Conservation (phyloP, 2,888 invertebrate genomes). For the Melinopterus prodromus region DNA sequence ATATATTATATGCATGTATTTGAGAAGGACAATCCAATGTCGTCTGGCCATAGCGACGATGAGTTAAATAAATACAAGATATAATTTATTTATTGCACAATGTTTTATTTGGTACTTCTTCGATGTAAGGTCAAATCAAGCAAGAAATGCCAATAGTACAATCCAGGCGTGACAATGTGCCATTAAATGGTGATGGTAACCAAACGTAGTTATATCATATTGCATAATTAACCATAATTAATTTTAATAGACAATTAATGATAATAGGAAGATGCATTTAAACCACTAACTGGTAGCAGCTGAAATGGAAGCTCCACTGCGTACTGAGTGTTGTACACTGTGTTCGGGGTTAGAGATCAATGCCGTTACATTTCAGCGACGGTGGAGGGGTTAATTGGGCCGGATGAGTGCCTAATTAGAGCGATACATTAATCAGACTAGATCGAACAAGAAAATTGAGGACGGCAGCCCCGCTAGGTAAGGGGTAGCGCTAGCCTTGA, state of each 20-base stretch:
- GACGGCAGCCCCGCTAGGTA: not conserved
- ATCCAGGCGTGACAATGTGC: too few species aligned
- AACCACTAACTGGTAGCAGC: not conserved
- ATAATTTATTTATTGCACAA: too few species aligned
- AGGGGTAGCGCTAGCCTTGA: not conserved
- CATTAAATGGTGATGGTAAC: too few species aligned
- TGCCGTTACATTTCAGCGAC: not conserved
- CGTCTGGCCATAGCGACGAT: too few species aligned
- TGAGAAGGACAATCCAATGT: too few species aligned
- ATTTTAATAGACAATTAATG: not conserved
- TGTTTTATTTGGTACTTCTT: too few species aligned
- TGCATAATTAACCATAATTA: too few species aligned
- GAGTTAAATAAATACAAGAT: too few species aligned
- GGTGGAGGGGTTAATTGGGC: not conserved
- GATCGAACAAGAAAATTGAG: not conserved
- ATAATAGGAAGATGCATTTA: not conserved
- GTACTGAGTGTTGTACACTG: not conserved
- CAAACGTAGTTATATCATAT: too few species aligned
- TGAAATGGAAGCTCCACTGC: not conserved
- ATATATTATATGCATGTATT: too few species aligned
- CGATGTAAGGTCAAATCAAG: too few species aligned
- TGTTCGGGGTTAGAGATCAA: not conserved
- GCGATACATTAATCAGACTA: not conserved
- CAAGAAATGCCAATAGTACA: too few species aligned
- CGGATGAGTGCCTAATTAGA: not conserved